phyloP scores from a whole-genome alignment of 2,888 invertebrate genomes.

The Drosophila paramelanica region DNA sequence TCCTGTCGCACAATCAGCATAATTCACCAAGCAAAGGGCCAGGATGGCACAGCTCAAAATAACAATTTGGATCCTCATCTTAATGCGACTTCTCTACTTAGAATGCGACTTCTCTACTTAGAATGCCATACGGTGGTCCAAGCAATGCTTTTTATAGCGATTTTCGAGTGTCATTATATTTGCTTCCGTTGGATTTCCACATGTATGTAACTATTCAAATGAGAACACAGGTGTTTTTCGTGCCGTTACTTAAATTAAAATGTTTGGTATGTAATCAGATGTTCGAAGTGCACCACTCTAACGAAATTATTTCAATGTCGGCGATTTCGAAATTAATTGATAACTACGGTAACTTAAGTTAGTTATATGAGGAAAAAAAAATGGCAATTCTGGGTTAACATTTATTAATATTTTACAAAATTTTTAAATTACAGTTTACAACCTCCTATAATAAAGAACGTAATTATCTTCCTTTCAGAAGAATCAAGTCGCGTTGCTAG shows the following conservation, averaged over 20 bases:
- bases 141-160: conserved; percentile 21
- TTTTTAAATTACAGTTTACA: too few relatives aligned
- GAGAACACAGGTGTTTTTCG: conserved; percentile 22
- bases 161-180: conserved; percentile 3
- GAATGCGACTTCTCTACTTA: neutral
- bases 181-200: neutral
- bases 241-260: conserved; percentile 1
- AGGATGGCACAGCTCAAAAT: conserved; percentile 13
- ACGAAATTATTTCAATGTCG: neutral
- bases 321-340: neutral
- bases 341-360: neutral
- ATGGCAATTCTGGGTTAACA: too few relatives aligned
- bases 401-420: too few relatives aligned
- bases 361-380: too few relatives aligned
- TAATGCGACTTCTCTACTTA: neutral
- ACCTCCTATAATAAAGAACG: too few relatives aligned
- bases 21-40: conserved; percentile 7
- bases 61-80: conserved; percentile 16
- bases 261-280: conserved; percentile 29
- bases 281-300: neutral
- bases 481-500: too few relatives aligned
- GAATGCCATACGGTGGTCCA: neutral
- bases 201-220: too few relatives aligned
- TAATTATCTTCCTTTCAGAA: too few relatives aligned
- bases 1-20: too few relatives aligned